These are phyloP conservation scores for Montipora efflorescens DNA, from an alignment of 64 coral and sea anemone genomes.

Conservation along the genomic window DNA sequence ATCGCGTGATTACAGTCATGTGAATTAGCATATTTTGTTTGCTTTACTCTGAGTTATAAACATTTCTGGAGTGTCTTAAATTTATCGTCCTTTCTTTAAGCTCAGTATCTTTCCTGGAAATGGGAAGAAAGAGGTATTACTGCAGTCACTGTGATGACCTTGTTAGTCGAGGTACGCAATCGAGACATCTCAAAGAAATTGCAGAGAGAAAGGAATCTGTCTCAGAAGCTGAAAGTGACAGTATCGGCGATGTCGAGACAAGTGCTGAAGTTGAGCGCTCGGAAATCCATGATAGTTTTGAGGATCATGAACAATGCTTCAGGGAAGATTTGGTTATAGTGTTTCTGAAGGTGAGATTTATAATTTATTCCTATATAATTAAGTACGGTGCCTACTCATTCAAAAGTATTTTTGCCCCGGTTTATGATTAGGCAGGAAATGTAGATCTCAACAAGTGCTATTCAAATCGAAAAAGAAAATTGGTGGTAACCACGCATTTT, in stretches of 20 bases:
- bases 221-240: background rate
- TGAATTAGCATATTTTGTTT: too few relatives aligned
- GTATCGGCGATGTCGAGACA: background rate
- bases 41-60: background rate
- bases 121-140: slow-evolving; percentile 17
- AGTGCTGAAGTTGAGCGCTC: background rate
- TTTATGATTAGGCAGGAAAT: too few relatives aligned
- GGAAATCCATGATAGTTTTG: background rate
- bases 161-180: background rate
- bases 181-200: background rate
- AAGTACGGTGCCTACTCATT: too few relatives aligned
- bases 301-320: slow-evolving; percentile 5
- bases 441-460: too few relatives aligned
- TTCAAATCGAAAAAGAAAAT: too few relatives aligned
- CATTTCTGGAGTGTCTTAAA: background rate
- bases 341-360: slow-evolving; percentile 2
- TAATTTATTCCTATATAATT: background rate
- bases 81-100: background rate
- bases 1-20: too few relatives aligned
- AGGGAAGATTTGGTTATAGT: background rate
- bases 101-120: slow-evolving; percentile 17
- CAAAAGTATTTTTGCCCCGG: too few relatives aligned
- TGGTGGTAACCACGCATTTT: too few relatives aligned
- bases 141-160: background rate
- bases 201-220: background rate